Conservation (phyloP, 2,113 vertebrate genomes). For the Melanotaenia duboulayi region DNA sequence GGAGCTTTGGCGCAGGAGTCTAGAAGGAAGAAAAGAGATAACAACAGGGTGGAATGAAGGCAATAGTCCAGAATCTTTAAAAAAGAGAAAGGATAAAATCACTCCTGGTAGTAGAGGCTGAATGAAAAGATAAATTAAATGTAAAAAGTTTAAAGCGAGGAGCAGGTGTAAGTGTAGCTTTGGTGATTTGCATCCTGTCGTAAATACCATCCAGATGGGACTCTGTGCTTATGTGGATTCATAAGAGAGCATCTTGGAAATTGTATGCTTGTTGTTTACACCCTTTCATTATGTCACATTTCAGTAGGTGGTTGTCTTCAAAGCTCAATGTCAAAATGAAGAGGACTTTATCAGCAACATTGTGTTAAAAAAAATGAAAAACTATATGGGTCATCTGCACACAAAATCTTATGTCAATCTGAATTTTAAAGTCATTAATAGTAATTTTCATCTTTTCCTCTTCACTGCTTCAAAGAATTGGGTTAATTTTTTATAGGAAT, state of each 20-base stretch:
- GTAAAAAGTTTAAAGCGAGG: slow-evolving; percentile 24
- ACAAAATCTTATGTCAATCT: background rate
- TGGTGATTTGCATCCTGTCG: slow-evolving; percentile 34
- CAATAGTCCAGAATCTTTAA: slow-evolving; percentile 22
- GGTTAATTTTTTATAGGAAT: slow-evolving; percentile 19
- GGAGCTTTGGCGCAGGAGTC: background rate
- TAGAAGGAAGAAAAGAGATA: slow-evolving; percentile 16
- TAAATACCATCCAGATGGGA: slow-evolving; percentile 44
- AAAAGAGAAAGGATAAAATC: slow-evolving; percentile 11
- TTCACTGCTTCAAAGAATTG: background rate
- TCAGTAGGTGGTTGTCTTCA: slow-evolving; percentile 6
- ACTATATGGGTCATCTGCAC: no score
- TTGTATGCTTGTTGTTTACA: background rate
- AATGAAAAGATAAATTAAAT: slow-evolving; percentile 22
- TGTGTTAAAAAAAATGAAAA: background rate
- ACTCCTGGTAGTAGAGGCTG: background rate
- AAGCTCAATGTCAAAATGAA: background rate
- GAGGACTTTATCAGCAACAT: background rate
- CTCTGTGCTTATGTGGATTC: slow-evolving; percentile 12
- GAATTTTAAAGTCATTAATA: background rate
- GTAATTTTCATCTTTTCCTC: no score
- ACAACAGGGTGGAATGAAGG: slow-evolving; percentile 1
- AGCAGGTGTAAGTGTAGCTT: slow-evolving; percentile 48
- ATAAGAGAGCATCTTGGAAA: slow-evolving; percentile 14
- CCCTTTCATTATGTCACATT: background rate